Evolutionary conservation across 2,113 vertebrate genomes (phyloP).

Genomic region (Corythoichthys haematopterus): DNA sequence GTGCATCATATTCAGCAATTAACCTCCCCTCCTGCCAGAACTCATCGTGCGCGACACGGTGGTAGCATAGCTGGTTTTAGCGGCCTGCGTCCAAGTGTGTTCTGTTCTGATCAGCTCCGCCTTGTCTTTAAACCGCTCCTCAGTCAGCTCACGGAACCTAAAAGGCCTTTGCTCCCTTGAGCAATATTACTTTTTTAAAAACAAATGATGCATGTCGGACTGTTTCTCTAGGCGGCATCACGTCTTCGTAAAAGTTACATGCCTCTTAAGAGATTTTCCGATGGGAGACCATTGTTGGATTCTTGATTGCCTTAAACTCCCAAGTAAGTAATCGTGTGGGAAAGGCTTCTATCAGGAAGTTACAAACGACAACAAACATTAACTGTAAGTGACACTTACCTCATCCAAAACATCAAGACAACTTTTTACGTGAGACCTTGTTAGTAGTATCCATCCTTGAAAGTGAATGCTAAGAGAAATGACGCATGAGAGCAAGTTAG

Average conservation of each 20-base stretch:
- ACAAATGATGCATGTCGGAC: slow-evolving; percentile 1
- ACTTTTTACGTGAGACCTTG: neutral
- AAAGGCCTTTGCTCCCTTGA: neutral
- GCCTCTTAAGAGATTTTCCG: neutral
- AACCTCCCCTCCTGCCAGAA: neutral
- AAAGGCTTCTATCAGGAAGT: neutral
- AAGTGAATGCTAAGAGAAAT: neutral
- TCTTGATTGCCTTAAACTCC: neutral
- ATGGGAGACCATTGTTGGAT: neutral
- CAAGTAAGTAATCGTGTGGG: neutral
- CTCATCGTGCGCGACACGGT: neutral
- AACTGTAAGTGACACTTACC: neutral
- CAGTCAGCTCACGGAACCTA: neutral
- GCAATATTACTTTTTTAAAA: neutral
- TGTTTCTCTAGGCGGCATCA: too few relatives aligned
- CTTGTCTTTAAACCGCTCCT: neutral
- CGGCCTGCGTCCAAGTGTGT: neutral
- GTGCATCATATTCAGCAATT: neutral
- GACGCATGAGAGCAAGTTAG: neutral
- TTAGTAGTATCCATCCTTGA: neutral
- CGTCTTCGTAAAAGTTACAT: neutral
- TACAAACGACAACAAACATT: neutral
- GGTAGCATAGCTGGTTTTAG: neutral
- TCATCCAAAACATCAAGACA: neutral
- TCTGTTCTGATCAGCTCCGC: neutral